These are phyloP conservation scores for Antitype chi DNA, from an alignment of 2,888 invertebrate genomes.

Conservation along the genomic window DNA sequence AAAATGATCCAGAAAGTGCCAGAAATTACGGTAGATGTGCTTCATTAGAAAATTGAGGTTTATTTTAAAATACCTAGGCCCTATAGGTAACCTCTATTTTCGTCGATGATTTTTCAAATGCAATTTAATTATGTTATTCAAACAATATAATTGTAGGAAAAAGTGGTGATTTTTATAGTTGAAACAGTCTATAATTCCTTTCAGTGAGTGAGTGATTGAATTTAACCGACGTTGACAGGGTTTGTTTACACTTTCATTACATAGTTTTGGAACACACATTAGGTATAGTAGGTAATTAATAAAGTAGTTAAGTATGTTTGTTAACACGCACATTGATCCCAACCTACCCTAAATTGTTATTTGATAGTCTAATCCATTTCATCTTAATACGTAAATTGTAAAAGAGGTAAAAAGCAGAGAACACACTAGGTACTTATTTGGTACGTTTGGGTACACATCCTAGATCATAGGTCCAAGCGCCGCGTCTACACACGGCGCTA, in stretches of 20 bases:
- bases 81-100: no score
- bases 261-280: not conserved
- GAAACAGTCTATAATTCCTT: not conserved
- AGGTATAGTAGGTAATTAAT: not conserved
- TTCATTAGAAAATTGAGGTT: no score
- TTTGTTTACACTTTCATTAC: not conserved
- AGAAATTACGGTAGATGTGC: no score
- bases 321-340: not conserved
- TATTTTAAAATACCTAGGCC: no score
- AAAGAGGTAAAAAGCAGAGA: not conserved
- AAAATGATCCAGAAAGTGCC: no score
- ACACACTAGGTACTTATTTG: slow-evolving; percentile 2
- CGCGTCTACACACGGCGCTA: slow-evolving; percentile 79
- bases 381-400: not conserved
- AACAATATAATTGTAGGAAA: not conserved
- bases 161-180: not conserved
- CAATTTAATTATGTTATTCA: not conserved
- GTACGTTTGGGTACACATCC: slow-evolving; percentile 71
- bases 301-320: no score
- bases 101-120: not conserved
- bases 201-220: not conserved
- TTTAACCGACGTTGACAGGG: not conserved
- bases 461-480: slow-evolving; percentile 80
- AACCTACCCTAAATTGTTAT: not conserved
- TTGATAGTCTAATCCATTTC: not conserved